Evolutionary conservation across 1,140 invertebrate species (phyloP).

Genomic region (Drosophila equinoxialis): DNA sequence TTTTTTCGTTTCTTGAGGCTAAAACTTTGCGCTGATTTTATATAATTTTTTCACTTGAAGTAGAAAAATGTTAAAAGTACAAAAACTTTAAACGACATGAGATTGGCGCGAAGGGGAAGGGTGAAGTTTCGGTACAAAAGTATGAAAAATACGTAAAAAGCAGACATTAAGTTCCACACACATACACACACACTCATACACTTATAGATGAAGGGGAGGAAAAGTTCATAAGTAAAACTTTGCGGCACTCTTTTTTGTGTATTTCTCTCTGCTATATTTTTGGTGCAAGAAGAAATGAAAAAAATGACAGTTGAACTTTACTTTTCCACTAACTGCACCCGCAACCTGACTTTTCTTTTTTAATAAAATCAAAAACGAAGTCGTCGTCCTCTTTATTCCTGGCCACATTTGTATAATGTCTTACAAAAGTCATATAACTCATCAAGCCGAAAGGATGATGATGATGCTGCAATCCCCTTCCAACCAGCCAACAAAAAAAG

Average conservation of each 20-base stretch:
- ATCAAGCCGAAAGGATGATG: slow-evolving; percentile 14
- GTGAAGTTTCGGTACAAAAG: neutral
- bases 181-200: slow-evolving; percentile 34
- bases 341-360: slow-evolving; percentile 39
- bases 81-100: slow-evolving; percentile 68
- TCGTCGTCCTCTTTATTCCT: neutral
- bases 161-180: slow-evolving; percentile 41
- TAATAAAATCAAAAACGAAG: slow-evolving; percentile 52
- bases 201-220: slow-evolving; percentile 54
- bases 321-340: slow-evolving; percentile 55
- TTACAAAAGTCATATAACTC: slow-evolving; percentile 55
- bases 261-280: neutral
- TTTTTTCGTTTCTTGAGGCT: slow-evolving; percentile 16
- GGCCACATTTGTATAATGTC: slow-evolving; percentile 69
- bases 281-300: slow-evolving; percentile 24
- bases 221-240: slow-evolving; percentile 78
- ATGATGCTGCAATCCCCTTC: neutral
- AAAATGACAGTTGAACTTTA: slow-evolving; percentile 75
- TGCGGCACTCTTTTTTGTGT: slow-evolving; percentile 16
- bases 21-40: slow-evolving; percentile 75
- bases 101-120: neutral
- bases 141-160: slow-evolving; percentile 9
- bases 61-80: slow-evolving; percentile 57
- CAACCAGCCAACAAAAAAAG: neutral
- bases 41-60: slow-evolving; percentile 39